phyloP scores from a whole-genome alignment of 2,888 invertebrate species.

The Fragum fragum region DNA sequence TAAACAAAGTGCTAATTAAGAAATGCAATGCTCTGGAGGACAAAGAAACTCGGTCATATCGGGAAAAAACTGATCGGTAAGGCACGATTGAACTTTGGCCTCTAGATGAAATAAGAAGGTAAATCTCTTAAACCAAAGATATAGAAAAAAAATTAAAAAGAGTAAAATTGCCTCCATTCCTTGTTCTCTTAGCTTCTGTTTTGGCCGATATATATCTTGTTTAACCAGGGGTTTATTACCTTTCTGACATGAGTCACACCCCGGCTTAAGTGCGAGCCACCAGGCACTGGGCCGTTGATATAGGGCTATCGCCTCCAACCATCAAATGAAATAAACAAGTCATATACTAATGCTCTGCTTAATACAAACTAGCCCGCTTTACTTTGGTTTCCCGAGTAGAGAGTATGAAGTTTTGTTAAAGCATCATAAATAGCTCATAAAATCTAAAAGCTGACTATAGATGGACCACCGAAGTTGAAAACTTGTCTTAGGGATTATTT shows the following conservation, averaged over 20 bases:
- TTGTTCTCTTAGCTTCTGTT: neutral
- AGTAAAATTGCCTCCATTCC: too few relatives aligned
- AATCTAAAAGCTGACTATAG: slow-evolving; percentile 56
- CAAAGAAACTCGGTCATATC: too few relatives aligned
- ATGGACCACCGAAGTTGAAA: slow-evolving; percentile 63
- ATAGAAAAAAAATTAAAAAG: too few relatives aligned
- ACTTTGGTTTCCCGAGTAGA: slow-evolving; percentile 43
- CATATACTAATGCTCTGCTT: slow-evolving; percentile 42
- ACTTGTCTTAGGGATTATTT: slow-evolving; percentile 52
- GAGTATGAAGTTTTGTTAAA: slow-evolving; percentile 57
- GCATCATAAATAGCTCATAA: slow-evolving; percentile 63
- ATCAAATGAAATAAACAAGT: slow-evolving; percentile 54
- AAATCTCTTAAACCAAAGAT: too few relatives aligned
- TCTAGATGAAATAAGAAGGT: too few relatives aligned
- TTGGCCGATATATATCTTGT: slow-evolving; percentile 4
- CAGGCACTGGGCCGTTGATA: neutral
- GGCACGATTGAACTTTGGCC: too few relatives aligned
- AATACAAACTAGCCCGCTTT: slow-evolving; percentile 53
- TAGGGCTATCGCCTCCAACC: slow-evolving; percentile 40
- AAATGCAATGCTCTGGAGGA: too few relatives aligned
- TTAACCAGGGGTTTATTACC: slow-evolving; percentile 55
- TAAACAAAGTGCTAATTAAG: too few relatives aligned
- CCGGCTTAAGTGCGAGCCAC: slow-evolving; percentile 49
- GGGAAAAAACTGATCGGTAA: too few relatives aligned
- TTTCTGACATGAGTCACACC: slow-evolving; percentile 47